These are phyloP conservation scores for Delphinapterus leucas DNA, from an alignment of 2,113 vertebrate species.

Conservation along the genomic window DNA sequence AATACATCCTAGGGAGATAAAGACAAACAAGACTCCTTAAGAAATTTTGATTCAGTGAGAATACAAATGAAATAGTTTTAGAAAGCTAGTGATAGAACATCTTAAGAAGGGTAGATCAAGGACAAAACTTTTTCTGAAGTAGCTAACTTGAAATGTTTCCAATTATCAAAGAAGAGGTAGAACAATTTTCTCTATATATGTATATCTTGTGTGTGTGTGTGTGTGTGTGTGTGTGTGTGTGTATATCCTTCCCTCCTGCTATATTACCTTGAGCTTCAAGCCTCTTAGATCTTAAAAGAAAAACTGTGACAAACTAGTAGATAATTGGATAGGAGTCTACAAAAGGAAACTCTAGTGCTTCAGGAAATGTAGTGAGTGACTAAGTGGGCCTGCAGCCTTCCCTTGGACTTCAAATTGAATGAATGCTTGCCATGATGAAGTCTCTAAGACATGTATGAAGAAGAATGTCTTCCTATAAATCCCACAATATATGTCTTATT, in stretches of 20 bases:
- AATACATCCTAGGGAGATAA: neutral
- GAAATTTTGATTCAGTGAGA: conserved; percentile 14
- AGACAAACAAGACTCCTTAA: neutral
- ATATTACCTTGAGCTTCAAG: neutral
- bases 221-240: neutral
- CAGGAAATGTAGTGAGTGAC: neutral
- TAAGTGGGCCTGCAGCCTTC: neutral
- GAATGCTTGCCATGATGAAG: neutral
- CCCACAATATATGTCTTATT: neutral
- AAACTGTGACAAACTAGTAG: neutral
- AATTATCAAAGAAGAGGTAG: conserved; percentile 36
- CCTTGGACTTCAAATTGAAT: neutral
- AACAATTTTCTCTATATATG: neutral
- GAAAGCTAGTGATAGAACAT: conserved; percentile 29
- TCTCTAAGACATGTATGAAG: neutral
- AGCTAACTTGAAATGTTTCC: conserved; percentile 37
- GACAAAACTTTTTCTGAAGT: conserved; percentile 23
- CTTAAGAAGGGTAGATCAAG: conserved; percentile 20
- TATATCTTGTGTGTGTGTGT: neutral
- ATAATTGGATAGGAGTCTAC: conserved; percentile 1
- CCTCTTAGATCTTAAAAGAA: conserved; percentile 42
- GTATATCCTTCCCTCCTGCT: neutral
- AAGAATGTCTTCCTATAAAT: neutral
- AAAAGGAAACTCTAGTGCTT: neutral
- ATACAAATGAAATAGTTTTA: conserved; percentile 18